Evolutionary conservation across 2,888 invertebrate genomes (phyloP), one percentile per base, ranked within the genome.

Genomic region (Hypsopygia costalis): DNA sequence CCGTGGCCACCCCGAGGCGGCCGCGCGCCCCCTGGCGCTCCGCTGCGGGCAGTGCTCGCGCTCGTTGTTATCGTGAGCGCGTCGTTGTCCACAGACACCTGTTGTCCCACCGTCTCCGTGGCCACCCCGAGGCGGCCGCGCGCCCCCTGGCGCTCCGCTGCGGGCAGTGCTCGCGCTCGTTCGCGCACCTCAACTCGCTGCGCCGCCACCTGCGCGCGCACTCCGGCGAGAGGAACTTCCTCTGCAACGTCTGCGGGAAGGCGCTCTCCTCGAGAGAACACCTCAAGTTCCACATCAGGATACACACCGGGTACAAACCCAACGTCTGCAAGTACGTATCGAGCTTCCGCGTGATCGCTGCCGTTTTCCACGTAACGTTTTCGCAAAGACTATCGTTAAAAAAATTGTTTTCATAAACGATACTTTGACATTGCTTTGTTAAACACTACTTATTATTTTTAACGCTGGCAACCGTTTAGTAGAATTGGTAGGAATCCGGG

Each of bases 221-320:
- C 73, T 58, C 74, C 7, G 89, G 88, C 49, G 78, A 90, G 69
- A 78, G 89, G 44, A 90, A 91, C 69, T 89, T 81, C 69, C 81
- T 91, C 2, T 92, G 92, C 71, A 90, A 89, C 57, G 89, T 91
- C 32, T 92, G 92, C 71, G 91, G 91, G 40, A 92, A 92, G 72
- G 83, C 90, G 49, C 90, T 92, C 3, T 89, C 91, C 25, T 89
- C 88, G 42, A 74, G 90, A 31, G 91, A 91, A 25, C 91, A 91
- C 52, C 81, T 92, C 51, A 91, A 91, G 66, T 91, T 91, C 60
- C 92, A 92, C 62, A 81, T 91, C 46, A 75, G 91, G 27, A 91
- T 91, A 35, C 92, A 92, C 63, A 90, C 91, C 1, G 91, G 91
- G 0, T 90, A 91, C 70, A 92, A 92, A 69, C 91, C 92, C 0